Evolutionary conservation across 2,113 vertebrate species (phyloP), one percentile per base, ranked within the genome.

Genomic region (Sturnus vulgaris): DNA sequence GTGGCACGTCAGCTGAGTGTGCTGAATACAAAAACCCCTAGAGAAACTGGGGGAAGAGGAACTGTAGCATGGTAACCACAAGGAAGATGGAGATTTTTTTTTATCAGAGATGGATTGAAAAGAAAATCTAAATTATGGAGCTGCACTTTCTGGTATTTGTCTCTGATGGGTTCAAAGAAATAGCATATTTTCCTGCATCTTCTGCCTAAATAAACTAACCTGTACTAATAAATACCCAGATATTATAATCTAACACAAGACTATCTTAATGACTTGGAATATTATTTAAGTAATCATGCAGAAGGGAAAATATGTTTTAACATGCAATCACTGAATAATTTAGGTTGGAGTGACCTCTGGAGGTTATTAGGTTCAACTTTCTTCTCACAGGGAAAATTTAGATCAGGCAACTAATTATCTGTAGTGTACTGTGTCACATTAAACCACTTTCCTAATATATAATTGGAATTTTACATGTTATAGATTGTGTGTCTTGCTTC

Each of bases 321-420:
- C 16, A 14, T 52, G 39, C n/a, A 71, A 52, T 28, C 12, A 42
- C 16, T 5, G 15, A 91, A 87, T 76, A 92, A 68, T 87, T 95
- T 90, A 82, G 64, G 47, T 92, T 91, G 93, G 60, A 92, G 93
- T 73, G 87, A 96, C 93, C 84, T 91, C 93, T 94, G 81, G 87
- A 93, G 87, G 78, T 95, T 81, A 79, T 40, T 24, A n/a, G 10
- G 18, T 75, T 92, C 81, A 71, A 56, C 65, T 47, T 84, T 75
- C 42, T 86, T 82, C 69, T 42, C 44, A 69, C n/a, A 77, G 16
- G n/a, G 37, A 82, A n/a, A 72, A 60, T 47, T 40, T 70, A 57
- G 5, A 49, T 44, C 42, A 69, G 71, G 31, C 2, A 10, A 33
- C 21, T 78, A n/a, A 50, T 42, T 16, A 60, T 19, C 23, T 88